A percentile compares a stretch with the other conserved stretches of the same genome.
These are phyloP conservation scores for Antrozous pallidus DNA, from an alignment of 2,797 vertebrate genomes.

Conservation along the genomic window DNA sequence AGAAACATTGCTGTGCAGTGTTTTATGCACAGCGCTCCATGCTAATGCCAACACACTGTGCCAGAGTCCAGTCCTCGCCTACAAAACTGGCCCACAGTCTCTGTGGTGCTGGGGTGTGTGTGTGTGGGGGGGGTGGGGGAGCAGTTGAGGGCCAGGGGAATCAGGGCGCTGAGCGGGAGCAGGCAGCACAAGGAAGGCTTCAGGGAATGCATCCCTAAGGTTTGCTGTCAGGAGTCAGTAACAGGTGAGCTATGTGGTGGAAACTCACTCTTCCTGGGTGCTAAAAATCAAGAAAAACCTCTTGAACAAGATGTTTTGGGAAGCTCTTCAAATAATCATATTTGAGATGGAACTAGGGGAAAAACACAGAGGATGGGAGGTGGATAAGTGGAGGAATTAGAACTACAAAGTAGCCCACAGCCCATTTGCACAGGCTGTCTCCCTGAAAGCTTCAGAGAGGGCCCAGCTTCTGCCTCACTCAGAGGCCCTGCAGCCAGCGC, in stretches of 20 bases:
- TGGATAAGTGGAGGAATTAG: not conserved
- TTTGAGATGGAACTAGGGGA: not conserved
- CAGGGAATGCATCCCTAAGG: rapidly evolving
- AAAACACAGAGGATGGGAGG: not conserved
- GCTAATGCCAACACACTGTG: not conserved
- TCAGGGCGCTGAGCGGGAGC: not conserved
- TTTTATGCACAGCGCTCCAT: not conserved
- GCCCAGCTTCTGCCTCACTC: too few species aligned
- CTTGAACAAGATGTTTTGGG: not conserved
- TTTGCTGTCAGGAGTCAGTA: not conserved
- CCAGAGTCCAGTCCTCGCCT: not conserved
- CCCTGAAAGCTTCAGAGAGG: not conserved
- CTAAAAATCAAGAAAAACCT: not conserved
- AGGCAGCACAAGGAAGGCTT: not conserved
- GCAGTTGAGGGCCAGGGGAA: rapidly evolving
- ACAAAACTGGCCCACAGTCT: not conserved
- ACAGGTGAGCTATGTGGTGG: rapidly evolving
- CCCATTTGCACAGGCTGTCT: not conserved
- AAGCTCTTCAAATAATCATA: not conserved
- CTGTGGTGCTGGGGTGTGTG: not conserved
- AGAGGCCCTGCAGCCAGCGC: not conserved
- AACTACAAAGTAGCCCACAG: rapidly evolving
- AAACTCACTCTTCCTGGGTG: not conserved
- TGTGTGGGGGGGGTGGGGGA: rapidly evolving
- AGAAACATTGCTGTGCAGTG: not conserved